Conservation (phyloP, 2,113 vertebrate genomes). For the Syngnathus scovelli region DNA sequence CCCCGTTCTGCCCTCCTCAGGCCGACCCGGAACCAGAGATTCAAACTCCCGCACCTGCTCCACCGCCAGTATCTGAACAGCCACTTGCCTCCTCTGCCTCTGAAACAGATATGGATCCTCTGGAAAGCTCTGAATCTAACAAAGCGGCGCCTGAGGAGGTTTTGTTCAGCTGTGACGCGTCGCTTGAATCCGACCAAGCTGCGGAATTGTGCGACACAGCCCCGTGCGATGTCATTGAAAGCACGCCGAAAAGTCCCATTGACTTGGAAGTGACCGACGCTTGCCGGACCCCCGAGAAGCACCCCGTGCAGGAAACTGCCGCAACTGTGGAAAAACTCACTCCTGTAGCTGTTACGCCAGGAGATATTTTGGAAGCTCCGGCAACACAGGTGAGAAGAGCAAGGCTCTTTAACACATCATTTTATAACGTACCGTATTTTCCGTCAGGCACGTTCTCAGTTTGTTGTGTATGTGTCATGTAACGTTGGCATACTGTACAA, state of each 20-base stretch:
- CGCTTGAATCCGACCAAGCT: neutral
- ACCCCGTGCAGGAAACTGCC: constrained; percentile 61
- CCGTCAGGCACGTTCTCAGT: no score
- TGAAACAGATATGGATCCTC: no score
- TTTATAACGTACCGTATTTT: neutral
- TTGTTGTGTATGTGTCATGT: no score
- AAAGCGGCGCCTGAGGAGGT: neutral
- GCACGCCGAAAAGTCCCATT: neutral
- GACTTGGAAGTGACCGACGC: constrained; percentile 1
- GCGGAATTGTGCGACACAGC: neutral
- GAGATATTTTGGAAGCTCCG: constrained; percentile 25
- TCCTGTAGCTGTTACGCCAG: constrained; percentile 15
- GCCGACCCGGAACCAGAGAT: neutral
- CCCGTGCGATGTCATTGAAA: neutral
- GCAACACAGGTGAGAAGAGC: constrained; percentile 40
- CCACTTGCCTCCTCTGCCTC: neutral
- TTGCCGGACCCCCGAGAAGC: constrained; percentile 38
- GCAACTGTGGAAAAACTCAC: constrained; percentile 8
- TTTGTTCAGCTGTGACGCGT: neutral
- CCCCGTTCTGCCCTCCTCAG: neutral
- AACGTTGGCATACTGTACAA: no score
- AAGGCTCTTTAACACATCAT: neutral
- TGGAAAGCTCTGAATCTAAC: neutral
- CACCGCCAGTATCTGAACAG: neutral
- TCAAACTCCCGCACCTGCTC: neutral